Percentiles rank a stretch among this genome's conserved stretches.
Evolutionary conservation across 2,888 invertebrate species (phyloP).

Genomic region (Lithophane semibrunnea): DNA sequence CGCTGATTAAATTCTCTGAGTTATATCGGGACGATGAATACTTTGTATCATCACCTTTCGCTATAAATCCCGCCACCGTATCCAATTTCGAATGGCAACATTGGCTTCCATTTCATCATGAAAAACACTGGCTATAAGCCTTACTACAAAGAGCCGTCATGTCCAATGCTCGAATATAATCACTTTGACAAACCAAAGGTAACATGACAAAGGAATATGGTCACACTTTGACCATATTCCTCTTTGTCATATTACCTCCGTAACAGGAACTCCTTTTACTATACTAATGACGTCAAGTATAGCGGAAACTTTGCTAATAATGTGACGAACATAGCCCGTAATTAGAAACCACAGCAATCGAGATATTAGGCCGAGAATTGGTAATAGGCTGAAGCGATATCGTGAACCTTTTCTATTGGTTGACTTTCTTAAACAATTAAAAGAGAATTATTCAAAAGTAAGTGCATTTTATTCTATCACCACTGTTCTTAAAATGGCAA

Average conservation of each 20-base stretch:
- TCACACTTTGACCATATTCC: neutral
- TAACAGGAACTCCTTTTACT: neutral
- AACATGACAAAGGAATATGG: neutral
- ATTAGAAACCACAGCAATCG: slow-evolving; percentile 77
- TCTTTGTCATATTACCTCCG: too few relatives aligned
- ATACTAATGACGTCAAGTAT: slow-evolving; percentile 7
- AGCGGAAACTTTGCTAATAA: slow-evolving; percentile 54
- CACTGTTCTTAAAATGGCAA: neutral
- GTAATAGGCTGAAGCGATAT: slow-evolving; percentile 54
- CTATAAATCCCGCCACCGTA: neutral
- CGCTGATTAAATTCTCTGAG: neutral
- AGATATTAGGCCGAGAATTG: slow-evolving; percentile 46
- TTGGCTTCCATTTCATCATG: neutral
- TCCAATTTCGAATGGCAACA: neutral
- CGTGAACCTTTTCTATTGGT: neutral
- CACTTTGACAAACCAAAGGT: slow-evolving; percentile 9
- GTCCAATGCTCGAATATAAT: neutral
- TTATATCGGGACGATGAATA: neutral
- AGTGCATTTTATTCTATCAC: neutral
- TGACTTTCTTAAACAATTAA: neutral
- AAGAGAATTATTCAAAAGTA: neutral
- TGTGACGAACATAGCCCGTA: slow-evolving; percentile 71
- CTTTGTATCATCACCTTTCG: neutral
- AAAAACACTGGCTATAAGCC: neutral
- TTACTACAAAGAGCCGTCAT: neutral